Percentiles rank a stretch among this genome's conserved stretches.
Conservation (phyloP, 2,113 vertebrate genomes). For the Leucosticte australis region DNA sequence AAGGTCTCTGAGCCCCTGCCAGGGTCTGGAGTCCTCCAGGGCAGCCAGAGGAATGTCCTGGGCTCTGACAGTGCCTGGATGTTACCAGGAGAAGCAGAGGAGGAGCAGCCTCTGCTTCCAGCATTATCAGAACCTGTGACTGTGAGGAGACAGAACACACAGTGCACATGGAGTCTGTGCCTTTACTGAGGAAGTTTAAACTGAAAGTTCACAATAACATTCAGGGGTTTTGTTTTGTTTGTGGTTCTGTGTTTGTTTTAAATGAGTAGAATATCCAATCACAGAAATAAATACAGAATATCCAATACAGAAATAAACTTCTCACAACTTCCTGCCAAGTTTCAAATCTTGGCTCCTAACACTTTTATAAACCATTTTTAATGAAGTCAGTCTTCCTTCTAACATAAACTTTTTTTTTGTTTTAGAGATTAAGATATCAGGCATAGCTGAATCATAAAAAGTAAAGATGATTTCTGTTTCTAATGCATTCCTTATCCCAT, state of each 20-base stretch:
- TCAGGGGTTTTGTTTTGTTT: neutral
- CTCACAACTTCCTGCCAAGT: neutral
- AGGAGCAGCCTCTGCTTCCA: neutral
- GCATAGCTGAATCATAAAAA: neutral
- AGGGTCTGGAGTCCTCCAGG: too few species aligned
- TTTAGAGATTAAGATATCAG: neutral
- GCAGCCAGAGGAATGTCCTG: too few species aligned
- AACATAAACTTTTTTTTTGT: neutral
- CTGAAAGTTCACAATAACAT: accelerated
- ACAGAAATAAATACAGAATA: too few species aligned
- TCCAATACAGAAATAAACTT: neutral
- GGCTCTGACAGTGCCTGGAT: neutral
- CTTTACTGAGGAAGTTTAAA: neutral
- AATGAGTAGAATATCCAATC: neutral
- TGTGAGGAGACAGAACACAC: neutral
- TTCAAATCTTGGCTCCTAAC: neutral
- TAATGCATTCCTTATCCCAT: neutral
- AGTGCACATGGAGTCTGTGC: neutral
- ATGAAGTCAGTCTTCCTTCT: neutral
- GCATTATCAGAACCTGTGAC: neutral
- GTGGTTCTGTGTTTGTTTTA: neutral
- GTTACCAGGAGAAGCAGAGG: neutral
- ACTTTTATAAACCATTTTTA: neutral
- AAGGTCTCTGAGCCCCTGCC: too few species aligned
- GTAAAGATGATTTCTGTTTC: neutral